Evolutionary conservation across 2,888 invertebrate species (phyloP).

Genomic region (Acronicta alni): DNA sequence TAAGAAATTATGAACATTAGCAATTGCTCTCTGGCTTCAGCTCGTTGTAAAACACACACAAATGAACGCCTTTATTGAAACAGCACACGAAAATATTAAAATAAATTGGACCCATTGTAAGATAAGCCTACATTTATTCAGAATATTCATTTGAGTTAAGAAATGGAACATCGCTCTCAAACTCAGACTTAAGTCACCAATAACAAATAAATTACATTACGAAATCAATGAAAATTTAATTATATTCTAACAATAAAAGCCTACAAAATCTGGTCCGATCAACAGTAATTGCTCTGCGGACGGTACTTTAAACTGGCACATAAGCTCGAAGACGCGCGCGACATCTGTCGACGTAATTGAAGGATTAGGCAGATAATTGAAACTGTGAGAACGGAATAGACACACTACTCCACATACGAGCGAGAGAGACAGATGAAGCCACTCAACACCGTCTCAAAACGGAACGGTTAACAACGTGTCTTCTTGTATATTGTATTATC

Average conservation of each 20-base stretch:
- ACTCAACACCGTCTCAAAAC: constrained; percentile 78
- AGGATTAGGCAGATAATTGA: constrained; percentile 92
- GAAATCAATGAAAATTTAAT: constrained; percentile 69
- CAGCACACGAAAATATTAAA: constrained; percentile 22
- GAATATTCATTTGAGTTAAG: constrained; percentile 48
- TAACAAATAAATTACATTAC: constrained; percentile 58
- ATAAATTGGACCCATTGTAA: constrained; percentile 35
- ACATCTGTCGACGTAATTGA: constrained; percentile 91
- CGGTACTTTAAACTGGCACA: constrained; percentile 88
- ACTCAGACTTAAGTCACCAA: constrained; percentile 43
- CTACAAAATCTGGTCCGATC: constrained; percentile 74
- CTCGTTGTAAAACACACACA: not conserved
- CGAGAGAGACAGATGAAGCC: constrained; percentile 72
- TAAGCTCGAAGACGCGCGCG: constrained; percentile 88
- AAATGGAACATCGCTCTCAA: constrained; percentile 49
- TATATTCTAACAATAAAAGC: constrained; percentile 67
- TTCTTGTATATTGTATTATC: constrained; percentile 91
- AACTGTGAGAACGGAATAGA: constrained; percentile 82
- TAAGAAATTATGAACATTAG: no score
- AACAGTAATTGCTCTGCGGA: constrained; percentile 84
- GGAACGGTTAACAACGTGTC: constrained; percentile 91
- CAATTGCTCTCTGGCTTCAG: not conserved
- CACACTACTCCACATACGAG: constrained; percentile 60
- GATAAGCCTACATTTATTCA: constrained; percentile 48
- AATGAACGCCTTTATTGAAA: constrained; percentile 1